Percentiles rank a stretch among this genome's conserved stretches.
Conservation (phyloP, 2,888 invertebrate genomes). For the Tenthredo scrophulariae region DNA sequence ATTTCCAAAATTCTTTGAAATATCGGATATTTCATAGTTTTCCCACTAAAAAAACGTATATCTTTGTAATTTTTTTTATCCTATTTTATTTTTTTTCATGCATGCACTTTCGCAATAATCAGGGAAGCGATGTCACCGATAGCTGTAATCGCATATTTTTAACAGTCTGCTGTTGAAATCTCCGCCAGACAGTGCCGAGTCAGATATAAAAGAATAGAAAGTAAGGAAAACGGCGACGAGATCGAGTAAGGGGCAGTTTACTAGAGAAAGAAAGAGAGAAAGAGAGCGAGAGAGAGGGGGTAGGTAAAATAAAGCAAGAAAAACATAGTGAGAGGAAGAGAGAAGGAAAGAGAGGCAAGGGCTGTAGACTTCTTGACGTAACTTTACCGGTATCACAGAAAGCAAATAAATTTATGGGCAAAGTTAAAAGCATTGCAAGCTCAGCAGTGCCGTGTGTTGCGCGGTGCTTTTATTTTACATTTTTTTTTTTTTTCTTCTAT, state of each 20-base stretch:
- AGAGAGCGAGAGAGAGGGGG: not conserved
- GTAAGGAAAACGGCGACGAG: not conserved
- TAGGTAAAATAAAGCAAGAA: not conserved
- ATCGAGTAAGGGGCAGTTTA: conserved; percentile 29
- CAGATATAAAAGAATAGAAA: conserved; percentile 8
- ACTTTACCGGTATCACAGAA: conserved; percentile 54
- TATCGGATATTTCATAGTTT: no score
- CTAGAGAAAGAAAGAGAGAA: not conserved
- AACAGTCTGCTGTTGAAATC: not conserved
- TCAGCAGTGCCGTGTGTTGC: conserved; percentile 63
- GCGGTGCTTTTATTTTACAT: conserved; percentile 21
- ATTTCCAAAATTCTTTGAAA: no score
- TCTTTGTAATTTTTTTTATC: no score
- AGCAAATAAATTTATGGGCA: conserved; percentile 75
- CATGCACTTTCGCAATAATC: conserved; percentile 9
- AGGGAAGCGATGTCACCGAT: not conserved
- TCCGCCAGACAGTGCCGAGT: not conserved
- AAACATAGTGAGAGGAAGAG: not conserved
- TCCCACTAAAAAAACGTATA: no score
- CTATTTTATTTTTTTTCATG: no score
- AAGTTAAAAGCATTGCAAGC: conserved; percentile 74
- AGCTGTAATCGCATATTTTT: conserved; percentile 21
- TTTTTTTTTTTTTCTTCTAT: not conserved
- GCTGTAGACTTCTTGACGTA: conserved; percentile 35
- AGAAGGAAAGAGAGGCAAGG: not conserved